Conservation (phyloP, 1,140 invertebrate genomes). For the Drosophila auraria region DNA sequence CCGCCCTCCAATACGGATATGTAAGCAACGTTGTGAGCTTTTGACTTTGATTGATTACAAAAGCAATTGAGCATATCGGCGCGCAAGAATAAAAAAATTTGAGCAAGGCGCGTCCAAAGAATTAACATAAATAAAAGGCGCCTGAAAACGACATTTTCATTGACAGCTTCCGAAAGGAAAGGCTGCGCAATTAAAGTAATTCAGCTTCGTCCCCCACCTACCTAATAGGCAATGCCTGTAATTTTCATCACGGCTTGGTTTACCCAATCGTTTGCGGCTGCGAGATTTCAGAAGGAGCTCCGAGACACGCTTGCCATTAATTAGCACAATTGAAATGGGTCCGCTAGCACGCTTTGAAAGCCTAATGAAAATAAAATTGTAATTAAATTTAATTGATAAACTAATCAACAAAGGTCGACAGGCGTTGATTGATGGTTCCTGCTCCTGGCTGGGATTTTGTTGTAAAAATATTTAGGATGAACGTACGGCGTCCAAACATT, state of each 20-base stretch:
- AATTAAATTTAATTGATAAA: slow-evolving; percentile 75
- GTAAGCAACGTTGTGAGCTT: slow-evolving; percentile 40
- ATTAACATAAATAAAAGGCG: slow-evolving; percentile 75
- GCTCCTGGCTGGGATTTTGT: neutral
- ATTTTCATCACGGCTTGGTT: slow-evolving; percentile 36
- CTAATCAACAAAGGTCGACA: slow-evolving; percentile 53
- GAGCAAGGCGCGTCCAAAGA: slow-evolving; percentile 38
- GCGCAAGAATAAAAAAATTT: slow-evolving; percentile 29
- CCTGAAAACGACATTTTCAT: slow-evolving; percentile 49
- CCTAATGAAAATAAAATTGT: slow-evolving; percentile 72
- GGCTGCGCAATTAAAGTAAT: slow-evolving; percentile 55
- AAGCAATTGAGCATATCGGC: slow-evolving; percentile 72
- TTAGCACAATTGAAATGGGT: slow-evolving; percentile 52
- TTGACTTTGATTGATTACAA: slow-evolving; percentile 79
- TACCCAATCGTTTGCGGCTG: slow-evolving; percentile 35
- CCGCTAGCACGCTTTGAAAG: slow-evolving; percentile 17
- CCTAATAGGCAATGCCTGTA: slow-evolving; percentile 51
- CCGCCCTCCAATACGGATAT: slow-evolving; percentile 16
- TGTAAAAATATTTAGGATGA: neutral
- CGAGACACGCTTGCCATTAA: slow-evolving; percentile 54
- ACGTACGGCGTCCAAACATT: neutral
- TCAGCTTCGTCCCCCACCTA: slow-evolving; percentile 18
- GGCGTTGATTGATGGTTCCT: slow-evolving; percentile 57
- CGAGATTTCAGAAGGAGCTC: slow-evolving; percentile 26
- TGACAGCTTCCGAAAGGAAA: slow-evolving; percentile 59